These are phyloP conservation scores for Bruchidius siliquastri DNA, from an alignment of 2,888 invertebrate species.

Conservation along the genomic window DNA sequence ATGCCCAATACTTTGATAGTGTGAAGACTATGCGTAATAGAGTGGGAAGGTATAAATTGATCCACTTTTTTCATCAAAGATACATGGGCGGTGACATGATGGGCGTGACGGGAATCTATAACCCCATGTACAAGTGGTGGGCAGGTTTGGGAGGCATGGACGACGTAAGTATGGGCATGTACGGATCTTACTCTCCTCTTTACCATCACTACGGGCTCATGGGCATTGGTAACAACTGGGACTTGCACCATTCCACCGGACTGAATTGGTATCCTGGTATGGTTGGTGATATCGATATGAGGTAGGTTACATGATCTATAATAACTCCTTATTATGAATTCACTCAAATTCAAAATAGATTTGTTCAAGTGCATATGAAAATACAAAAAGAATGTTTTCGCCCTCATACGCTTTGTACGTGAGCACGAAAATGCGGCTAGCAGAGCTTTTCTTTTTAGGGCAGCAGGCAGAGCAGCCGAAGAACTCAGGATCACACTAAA, in stretches of 20 bases:
- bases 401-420: too few relatives aligned
- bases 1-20: too few relatives aligned
- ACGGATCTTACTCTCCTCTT: background rate
- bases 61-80: background rate
- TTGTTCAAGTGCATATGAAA: too few relatives aligned
- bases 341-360: too few relatives aligned
- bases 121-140: background rate
- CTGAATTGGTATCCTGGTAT: background rate
- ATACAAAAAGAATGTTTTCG: too few relatives aligned
- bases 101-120: background rate
- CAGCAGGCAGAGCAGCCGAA: too few relatives aligned
- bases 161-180: background rate
- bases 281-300: background rate
- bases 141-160: background rate
- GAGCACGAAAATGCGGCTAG: too few relatives aligned
- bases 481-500: too few relatives aligned
- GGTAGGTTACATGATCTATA: background rate
- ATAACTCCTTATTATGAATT: too few relatives aligned
- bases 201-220: background rate
- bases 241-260: background rate
- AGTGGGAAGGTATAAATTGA: too few relatives aligned
- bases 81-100: background rate
- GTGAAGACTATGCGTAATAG: too few relatives aligned
- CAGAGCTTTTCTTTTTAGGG: too few relatives aligned
- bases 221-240: background rate